Base-by-base conservation (phyloP, 2,113 vertebrate genomes). In the Lucifuga dentata region DNA sequence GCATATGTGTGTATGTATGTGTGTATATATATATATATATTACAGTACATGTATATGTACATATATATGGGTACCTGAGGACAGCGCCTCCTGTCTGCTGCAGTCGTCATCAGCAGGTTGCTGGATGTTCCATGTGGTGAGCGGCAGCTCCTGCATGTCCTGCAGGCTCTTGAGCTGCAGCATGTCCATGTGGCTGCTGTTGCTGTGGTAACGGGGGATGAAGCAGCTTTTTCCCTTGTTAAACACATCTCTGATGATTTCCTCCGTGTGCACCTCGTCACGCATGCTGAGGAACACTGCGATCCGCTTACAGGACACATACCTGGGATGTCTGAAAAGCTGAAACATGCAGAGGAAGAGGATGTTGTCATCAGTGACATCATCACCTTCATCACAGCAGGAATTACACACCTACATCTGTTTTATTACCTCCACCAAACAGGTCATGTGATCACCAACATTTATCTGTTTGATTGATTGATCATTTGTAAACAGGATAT, bases 121-220 rank as follows among this genome's bases (percentile, higher is more conserved):
- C 11, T 45, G 90, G 81, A 98, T 97, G 73, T 96, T 95, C 97
- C 97, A 99, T 57, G 95, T 91, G 0, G 96, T 98, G 72, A 93
- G 78, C 13, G 94, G 92, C 70, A 99, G 93, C 0, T 59, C 86
- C 16, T 91, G 83, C 36, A 97, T 91, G 72, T 98, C 96, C 61
- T 95, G 91, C 17, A 89, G 50, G 13, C 94, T 93, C 5, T 35
- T 58, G 2, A 99, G 78, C 44, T 87, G 92, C 62, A 99, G 64
- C 97, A 99, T 98, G 83, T 99, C 96, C 97, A 99, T 98, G 53
- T 95, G 94, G 61, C 24, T 94, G 86, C 94, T 93, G 52, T 3
- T 60, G 43, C 78, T 68, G 35, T 86, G 89, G 74, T 98, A 98
- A 56, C 87, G 93, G 6, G 97, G 97, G 70, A 99, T 94, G 69